Evolutionary conservation across 2,797 vertebrate species (phyloP).

Genomic region (Bufotes viridis): DNA sequence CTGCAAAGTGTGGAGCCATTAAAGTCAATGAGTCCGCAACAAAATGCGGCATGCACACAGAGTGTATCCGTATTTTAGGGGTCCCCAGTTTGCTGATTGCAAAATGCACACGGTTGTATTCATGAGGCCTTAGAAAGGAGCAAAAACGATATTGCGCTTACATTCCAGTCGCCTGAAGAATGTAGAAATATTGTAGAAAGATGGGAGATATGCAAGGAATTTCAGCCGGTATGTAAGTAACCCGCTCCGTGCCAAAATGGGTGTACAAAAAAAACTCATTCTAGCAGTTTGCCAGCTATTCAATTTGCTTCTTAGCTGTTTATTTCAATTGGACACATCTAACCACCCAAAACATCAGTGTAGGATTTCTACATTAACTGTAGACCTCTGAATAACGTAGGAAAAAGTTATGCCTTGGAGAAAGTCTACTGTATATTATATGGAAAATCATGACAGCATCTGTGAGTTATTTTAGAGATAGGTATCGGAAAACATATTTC

Average conservation of each 20-base stretch:
- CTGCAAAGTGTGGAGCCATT: too few relatives aligned
- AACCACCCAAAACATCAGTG: neutral
- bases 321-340: slow-evolving; percentile 16
- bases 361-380: neutral
- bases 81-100: too few relatives aligned
- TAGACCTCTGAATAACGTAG: neutral
- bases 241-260: slow-evolving; percentile 7
- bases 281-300: neutral
- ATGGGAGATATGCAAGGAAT: slow-evolving; percentile 54
- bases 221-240: slow-evolving; percentile 34
- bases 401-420: neutral
- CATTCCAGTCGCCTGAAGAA: slow-evolving; percentile 45
- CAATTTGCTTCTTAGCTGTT: slow-evolving; percentile 8
- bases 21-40: too few relatives aligned
- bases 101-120: too few relatives aligned
- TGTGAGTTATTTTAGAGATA: neutral
- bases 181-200: slow-evolving; percentile 58
- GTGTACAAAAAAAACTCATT: neutral
- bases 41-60: too few relatives aligned
- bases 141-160: slow-evolving; percentile 5
- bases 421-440: neutral
- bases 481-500: neutral
- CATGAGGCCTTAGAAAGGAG: neutral
- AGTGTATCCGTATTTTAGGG: too few relatives aligned
- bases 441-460: neutral